Evolutionary conservation across 2,113 vertebrate genomes (phyloP).

Genomic region (Procavia capensis): DNA sequence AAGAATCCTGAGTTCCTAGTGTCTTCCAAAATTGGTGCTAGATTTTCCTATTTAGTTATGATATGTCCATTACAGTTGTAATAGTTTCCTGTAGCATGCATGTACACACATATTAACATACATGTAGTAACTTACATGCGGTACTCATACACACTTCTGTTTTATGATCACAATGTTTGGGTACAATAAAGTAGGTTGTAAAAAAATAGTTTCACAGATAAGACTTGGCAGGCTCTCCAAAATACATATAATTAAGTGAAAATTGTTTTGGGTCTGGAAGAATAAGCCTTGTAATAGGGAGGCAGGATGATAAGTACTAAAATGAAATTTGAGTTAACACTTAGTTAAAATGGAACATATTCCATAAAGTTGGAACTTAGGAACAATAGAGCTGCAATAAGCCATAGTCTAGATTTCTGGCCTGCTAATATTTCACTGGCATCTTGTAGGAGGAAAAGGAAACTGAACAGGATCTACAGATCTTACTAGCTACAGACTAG

Average conservation of each 20-base stretch:
- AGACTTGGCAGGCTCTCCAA: neutral
- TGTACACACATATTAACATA: neutral
- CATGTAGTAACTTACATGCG: neutral
- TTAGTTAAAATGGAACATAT: conserved; percentile 45
- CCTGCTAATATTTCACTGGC: conserved; percentile 54
- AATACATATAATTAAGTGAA: neutral
- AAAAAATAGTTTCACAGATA: neutral
- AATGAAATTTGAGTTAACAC: conserved; percentile 58
- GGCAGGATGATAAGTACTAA: conserved; percentile 45
- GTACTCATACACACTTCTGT: accelerated
- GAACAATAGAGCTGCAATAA: neutral
- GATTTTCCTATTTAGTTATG: neutral
- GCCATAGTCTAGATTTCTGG: conserved; percentile 47
- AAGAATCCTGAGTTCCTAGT: neutral
- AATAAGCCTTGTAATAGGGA: conserved; percentile 29
- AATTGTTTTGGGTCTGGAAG: conserved; percentile 16
- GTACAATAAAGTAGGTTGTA: neutral
- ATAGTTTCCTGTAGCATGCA: neutral
- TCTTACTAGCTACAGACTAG: conserved; percentile 52
- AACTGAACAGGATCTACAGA: conserved; percentile 19
- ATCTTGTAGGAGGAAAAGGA: conserved; percentile 10
- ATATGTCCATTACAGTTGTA: neutral
- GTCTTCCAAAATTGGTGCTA: neutral
- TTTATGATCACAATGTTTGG: neutral
- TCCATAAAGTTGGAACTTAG: conserved; percentile 32